phyloP scores from a whole-genome alignment of 2,888 invertebrate species.

The Parnassius apollo region DNA sequence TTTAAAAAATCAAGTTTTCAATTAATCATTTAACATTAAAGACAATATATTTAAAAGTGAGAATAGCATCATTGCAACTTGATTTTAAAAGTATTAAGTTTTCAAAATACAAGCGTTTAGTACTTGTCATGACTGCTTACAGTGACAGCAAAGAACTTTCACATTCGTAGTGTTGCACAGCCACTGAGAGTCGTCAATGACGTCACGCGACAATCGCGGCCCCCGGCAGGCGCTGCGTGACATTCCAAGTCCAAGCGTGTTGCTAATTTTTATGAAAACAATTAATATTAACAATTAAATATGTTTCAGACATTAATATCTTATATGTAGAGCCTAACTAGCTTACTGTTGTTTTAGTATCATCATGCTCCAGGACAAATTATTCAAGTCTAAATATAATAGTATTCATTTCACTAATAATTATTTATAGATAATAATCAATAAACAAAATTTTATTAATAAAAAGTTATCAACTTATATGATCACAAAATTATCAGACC shows the following conservation, averaged over 20 bases:
- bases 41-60: slow-evolving; percentile 8
- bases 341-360: not conserved
- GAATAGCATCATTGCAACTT: not conserved
- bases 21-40: not conserved
- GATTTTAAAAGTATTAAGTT: slow-evolving; percentile 26
- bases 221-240: slow-evolving; percentile 37
- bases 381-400: no score
- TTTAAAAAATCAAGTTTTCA: not conserved
- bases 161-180: slow-evolving; percentile 73
- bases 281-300: slow-evolving; percentile 8
- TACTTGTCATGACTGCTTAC: slow-evolving; percentile 60
- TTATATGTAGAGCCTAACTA: slow-evolving; percentile 4
- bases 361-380: no score
- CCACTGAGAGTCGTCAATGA: slow-evolving; percentile 49
- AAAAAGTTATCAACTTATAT: no score
- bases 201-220: slow-evolving; percentile 49
- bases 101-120: slow-evolving; percentile 56
- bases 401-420: no score
- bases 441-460: no score
- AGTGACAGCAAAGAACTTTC: slow-evolving; percentile 68
- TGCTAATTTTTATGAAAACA: slow-evolving; percentile 18
- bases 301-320: slow-evolving; percentile 6
- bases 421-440: no score
- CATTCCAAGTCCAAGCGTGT: slow-evolving; percentile 15
- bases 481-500: no score